Percentiles rank a stretch among this genome's conserved stretches.
These are phyloP conservation scores for Rhagoletis zephyria DNA, from an alignment of 1,140 invertebrate species.

Conservation along the genomic window DNA sequence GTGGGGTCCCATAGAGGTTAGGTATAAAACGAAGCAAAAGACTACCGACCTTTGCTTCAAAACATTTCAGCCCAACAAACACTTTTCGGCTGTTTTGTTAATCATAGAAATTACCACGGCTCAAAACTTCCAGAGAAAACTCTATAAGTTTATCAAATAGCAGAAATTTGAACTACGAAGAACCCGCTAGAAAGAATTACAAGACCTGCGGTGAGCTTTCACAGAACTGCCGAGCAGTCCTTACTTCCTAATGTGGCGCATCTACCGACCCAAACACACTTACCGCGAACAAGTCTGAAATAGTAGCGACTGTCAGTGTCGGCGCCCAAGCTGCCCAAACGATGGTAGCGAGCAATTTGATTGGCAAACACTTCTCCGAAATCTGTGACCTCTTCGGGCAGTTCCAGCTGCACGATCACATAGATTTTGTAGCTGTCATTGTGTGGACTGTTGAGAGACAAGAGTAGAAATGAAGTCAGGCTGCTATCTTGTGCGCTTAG, in stretches of 20 bases:
- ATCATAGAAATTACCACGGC: too few species aligned
- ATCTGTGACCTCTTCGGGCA: constrained; percentile 59
- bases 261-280: constrained; percentile 56
- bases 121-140: neutral
- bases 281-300: constrained; percentile 62
- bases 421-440: constrained; percentile 62
- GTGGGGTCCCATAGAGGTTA: too few species aligned
- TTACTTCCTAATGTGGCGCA: neutral
- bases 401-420: constrained; percentile 62
- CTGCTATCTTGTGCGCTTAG: too few species aligned
- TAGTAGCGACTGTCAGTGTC: constrained; percentile 58
- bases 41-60: too few species aligned
- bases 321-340: constrained; percentile 60
- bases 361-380: constrained; percentile 60
- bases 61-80: too few species aligned
- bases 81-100: too few species aligned
- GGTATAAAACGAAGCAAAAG: too few species aligned
- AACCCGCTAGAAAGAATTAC: constrained; percentile 6
- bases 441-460: constrained; percentile 58
- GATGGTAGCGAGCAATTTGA: constrained; percentile 59
- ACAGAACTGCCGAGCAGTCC: neutral
- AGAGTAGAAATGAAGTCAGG: neutral
- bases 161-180: neutral
- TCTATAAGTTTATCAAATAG: neutral
- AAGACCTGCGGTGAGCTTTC: neutral